These are phyloP conservation scores for Aphelinus certus DNA, from an alignment of 1,140 invertebrate genomes.

Conservation along the genomic window DNA sequence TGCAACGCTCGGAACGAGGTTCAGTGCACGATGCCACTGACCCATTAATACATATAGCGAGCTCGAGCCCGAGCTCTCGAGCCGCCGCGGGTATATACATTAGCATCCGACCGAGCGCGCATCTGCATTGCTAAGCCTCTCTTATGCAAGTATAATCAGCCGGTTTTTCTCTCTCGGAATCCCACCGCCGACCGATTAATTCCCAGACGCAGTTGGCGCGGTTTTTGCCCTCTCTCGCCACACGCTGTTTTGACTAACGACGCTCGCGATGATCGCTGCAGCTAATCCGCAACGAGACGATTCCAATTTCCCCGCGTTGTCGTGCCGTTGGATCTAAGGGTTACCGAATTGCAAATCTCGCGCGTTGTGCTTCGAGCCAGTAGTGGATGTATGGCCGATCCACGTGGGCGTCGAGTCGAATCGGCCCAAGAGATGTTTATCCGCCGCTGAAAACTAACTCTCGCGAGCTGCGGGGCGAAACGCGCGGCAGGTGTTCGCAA, in stretches of 20 bases:
- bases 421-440: neutral
- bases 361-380: too few relatives aligned
- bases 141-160: constrained; percentile 52
- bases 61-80: constrained; percentile 43
- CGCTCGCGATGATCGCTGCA: too few relatives aligned
- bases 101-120: too few relatives aligned
- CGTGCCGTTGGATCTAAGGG: too few relatives aligned
- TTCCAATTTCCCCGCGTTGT: too few relatives aligned
- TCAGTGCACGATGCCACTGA: constrained; percentile 61
- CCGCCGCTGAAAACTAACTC: too few relatives aligned
- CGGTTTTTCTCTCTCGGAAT: constrained; percentile 7
- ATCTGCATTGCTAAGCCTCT: constrained; percentile 53
- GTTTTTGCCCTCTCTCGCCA: too few relatives aligned
- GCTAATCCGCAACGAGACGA: too few relatives aligned
- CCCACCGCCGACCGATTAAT: neutral
- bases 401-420: constrained; percentile 43
- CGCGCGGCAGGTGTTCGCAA: constrained; percentile 47
- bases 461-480: constrained; percentile 39
- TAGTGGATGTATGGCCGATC: neutral
- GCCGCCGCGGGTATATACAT: too few relatives aligned
- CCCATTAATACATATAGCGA: constrained; percentile 63
- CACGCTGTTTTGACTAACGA: too few relatives aligned
- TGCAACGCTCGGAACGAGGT: constrained; percentile 58
- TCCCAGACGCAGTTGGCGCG: too few relatives aligned
- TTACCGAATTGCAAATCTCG: too few relatives aligned